Conservation (phyloP, 2,888 invertebrate species). For the Theodoxus fluviatilis region DNA sequence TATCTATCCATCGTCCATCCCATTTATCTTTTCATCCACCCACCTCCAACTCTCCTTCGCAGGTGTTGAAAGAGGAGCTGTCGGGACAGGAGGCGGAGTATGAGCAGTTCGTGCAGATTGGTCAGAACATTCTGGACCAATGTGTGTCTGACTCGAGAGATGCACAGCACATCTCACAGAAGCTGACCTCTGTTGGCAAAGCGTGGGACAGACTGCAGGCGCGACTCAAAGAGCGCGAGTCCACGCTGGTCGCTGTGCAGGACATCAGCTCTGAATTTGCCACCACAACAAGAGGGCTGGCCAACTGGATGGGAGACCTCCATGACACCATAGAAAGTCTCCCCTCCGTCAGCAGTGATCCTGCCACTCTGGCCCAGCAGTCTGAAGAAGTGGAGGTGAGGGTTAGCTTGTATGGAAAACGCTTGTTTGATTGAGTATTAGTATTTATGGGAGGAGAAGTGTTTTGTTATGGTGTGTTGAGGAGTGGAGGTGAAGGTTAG, state of each 20-base stretch:
- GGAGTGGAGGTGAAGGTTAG: constrained; percentile 75
- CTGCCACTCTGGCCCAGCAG: constrained; percentile 80
- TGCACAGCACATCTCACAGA: constrained; percentile 50
- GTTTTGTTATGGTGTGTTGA: no score
- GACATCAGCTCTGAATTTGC: constrained; percentile 93
- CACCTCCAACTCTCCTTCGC: no score
- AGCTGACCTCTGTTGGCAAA: constrained; percentile 74
- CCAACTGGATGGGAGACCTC: constrained; percentile 86
- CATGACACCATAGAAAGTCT: constrained; percentile 86
- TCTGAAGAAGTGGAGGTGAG: constrained; percentile 80
- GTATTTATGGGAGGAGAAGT: no score
- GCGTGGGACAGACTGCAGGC: constrained; percentile 81
- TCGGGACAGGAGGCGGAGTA: constrained; percentile 89
- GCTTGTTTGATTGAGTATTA: no score
- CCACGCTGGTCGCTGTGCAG: constrained; percentile 85
- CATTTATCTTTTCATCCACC: not conserved
- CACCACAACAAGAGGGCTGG: constrained; percentile 81
- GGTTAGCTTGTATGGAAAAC: no score
- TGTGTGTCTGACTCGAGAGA: constrained; percentile 67
- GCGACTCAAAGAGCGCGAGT: constrained; percentile 55
- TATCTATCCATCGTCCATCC: no score
- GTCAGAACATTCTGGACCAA: constrained; percentile 76
- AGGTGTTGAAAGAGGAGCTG: constrained; percentile 94
- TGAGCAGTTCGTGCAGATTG: constrained; percentile 83
- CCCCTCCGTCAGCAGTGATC: constrained; percentile 70